Conservation (phyloP, 2,888 invertebrate genomes). For the Andricus curvator region DNA sequence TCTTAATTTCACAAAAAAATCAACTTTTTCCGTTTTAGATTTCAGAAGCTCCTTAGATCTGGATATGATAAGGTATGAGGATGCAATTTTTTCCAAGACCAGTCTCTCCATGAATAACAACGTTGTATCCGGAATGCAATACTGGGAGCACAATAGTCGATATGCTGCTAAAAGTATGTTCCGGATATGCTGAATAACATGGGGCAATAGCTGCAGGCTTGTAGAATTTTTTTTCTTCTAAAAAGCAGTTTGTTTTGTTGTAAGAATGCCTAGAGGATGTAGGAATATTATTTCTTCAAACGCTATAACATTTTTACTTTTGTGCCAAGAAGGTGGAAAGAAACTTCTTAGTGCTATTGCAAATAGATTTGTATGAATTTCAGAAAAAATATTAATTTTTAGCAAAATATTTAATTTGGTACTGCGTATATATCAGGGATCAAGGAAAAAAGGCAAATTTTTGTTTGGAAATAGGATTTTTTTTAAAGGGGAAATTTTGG, state of each 20-base stretch:
- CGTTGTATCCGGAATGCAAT: neutral
- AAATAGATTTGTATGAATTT: neutral
- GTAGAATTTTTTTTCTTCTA: neutral
- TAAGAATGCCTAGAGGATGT: neutral
- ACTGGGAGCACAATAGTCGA: neutral
- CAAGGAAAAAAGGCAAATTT: too few relatives aligned
- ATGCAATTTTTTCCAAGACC: neutral
- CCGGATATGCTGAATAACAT: slow-evolving; percentile 24
- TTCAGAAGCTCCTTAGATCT: neutral
- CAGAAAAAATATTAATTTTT: neutral
- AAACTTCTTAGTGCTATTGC: neutral
- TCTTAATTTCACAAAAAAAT: too few relatives aligned
- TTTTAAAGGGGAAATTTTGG: too few relatives aligned
- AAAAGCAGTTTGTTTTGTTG: neutral
- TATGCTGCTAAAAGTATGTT: neutral
- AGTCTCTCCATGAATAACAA: neutral
- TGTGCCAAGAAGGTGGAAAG: neutral
- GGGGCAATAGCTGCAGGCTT: neutral
- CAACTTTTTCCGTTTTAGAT: neutral
- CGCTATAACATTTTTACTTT: neutral
- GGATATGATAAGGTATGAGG: neutral
- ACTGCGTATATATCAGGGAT: too few relatives aligned
- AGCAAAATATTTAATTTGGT: too few relatives aligned
- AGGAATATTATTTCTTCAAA: neutral
- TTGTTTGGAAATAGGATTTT: too few relatives aligned